phyloP scores from a whole-genome alignment of 2,888 invertebrate genomes.

The Macrophya annulata region DNA sequence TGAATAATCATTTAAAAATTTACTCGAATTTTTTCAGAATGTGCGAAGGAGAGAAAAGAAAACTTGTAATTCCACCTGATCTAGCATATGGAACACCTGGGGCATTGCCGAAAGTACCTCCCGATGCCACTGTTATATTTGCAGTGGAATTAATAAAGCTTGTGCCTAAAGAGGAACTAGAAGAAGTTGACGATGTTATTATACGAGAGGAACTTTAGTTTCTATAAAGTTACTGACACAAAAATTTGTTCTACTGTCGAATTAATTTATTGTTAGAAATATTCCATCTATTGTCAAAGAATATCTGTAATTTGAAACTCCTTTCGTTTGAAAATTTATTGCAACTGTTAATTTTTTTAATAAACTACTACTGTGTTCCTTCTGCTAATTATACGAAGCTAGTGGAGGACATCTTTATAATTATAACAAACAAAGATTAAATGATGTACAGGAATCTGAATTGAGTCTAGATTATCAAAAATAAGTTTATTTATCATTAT shows the following conservation, averaged over 20 bases:
- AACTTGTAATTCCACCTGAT: conserved; percentile 92
- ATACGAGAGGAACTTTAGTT: conserved; percentile 46
- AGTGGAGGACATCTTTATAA: neutral
- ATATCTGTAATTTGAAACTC: neutral
- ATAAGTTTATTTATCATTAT: conserved; percentile 37
- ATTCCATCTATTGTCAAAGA: neutral
- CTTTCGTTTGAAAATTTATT: neutral
- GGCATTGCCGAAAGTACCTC: conserved; percentile 92
- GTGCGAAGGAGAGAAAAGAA: conserved; percentile 94
- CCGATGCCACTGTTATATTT: conserved; percentile 89
- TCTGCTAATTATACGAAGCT: neutral
- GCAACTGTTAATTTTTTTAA: neutral
- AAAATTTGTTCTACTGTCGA: neutral
- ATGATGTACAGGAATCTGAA: neutral
- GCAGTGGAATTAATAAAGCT: conserved; percentile 91
- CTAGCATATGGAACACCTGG: conserved; percentile 92
- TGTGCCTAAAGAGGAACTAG: conserved; percentile 84
- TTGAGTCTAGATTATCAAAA: conserved; percentile 28
- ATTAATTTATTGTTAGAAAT: neutral
- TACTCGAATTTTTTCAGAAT: conserved; percentile 81
- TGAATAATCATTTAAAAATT: conserved; percentile 33
- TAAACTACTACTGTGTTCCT: too few relatives aligned
- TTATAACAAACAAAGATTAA: neutral
- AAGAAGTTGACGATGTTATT: conserved; percentile 47
- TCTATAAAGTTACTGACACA: neutral